Base-by-base conservation (phyloP, 2,113 vertebrate genomes). In the Galbula dea region DNA sequence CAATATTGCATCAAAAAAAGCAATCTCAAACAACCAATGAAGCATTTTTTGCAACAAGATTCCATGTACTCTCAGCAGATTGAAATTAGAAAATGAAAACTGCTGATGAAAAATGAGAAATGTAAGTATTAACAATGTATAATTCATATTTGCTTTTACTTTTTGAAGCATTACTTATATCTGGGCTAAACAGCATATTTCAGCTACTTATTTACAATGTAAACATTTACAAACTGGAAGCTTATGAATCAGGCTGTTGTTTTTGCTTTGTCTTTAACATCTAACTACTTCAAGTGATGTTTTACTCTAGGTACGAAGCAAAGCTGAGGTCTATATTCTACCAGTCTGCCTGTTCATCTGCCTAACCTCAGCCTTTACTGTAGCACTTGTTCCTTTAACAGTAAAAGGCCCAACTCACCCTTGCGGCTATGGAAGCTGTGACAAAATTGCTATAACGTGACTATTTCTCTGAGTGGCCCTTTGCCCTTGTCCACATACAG, bases 191-290 rank as follows among this genome's bases (percentile, higher is more conserved):
- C 52, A 84, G 66, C 37, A 49, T 32, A 66, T 86, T 93, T 95
- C 62, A 84, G 62, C 66, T 84, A 61, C 72, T 94, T 88, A 49
- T 84, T 86, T 78, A 55, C 45, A 58, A 36, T 18, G 32, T 68
- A 90, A 93, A 82, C 22, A 73, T 94, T 90, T 88, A 66, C 66
- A 75, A 68, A 74, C 66, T 51, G 45, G 69, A 73, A 93, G 37
- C 3, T 0, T 61, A 29, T 73, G 77, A 88, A 81, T 90, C 66
- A 79, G 52, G 61, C 20, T 83, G 73, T 51, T 90, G 80, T 62
- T 89, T 69, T 24, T 82, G 83, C 37, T 65, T 75, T 86, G 57
- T 90, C 65, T 87, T 80, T 61, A 69, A 65, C 46, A 58, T 79
- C 54, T n/a, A 24, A 83, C 94, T 78, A 29, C 30, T 90, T 74